phyloP scores from a whole-genome alignment of 2,113 vertebrate genomes.

The Pycnonotus jocosus region DNA sequence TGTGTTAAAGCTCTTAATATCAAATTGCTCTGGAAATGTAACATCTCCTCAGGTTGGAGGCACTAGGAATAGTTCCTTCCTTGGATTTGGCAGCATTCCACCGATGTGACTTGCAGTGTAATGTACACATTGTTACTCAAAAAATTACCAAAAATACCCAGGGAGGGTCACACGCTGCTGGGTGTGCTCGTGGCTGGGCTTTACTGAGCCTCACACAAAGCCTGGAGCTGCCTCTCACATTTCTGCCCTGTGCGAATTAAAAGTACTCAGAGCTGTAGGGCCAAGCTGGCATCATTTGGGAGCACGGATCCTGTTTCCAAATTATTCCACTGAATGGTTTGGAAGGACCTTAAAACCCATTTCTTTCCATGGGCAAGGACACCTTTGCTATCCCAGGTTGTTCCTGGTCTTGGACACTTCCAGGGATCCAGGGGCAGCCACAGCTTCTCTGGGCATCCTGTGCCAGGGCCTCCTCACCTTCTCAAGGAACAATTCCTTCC shows the following conservation, averaged over 20 bases:
- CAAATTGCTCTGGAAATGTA: not conserved
- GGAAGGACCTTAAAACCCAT: fast-evolving
- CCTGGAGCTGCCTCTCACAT: not conserved
- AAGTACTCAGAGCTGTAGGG: not conserved
- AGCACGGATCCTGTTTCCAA: not conserved
- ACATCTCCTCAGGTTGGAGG: not conserved
- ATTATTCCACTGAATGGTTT: not conserved
- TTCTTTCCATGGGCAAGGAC: too few relatives aligned
- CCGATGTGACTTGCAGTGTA: not conserved
- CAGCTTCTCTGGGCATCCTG: not conserved
- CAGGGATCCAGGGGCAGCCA: not conserved
- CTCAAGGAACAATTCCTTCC: fast-evolving
- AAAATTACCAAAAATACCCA: not conserved
- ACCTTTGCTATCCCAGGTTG: fast-evolving
- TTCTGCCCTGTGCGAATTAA: not conserved
- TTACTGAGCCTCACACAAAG: not conserved
- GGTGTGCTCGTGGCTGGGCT: not conserved
- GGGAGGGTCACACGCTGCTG: fast-evolving
- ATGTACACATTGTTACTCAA: not conserved
- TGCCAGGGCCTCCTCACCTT: not conserved
- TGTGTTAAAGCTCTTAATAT: not conserved
- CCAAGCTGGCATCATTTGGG: not conserved
- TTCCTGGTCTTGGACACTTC: not conserved
- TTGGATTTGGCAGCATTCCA: not conserved
- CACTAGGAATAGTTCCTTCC: not conserved